Evolutionary conservation across 2,113 vertebrate species (phyloP).

Genomic region (Nestor notabilis): DNA sequence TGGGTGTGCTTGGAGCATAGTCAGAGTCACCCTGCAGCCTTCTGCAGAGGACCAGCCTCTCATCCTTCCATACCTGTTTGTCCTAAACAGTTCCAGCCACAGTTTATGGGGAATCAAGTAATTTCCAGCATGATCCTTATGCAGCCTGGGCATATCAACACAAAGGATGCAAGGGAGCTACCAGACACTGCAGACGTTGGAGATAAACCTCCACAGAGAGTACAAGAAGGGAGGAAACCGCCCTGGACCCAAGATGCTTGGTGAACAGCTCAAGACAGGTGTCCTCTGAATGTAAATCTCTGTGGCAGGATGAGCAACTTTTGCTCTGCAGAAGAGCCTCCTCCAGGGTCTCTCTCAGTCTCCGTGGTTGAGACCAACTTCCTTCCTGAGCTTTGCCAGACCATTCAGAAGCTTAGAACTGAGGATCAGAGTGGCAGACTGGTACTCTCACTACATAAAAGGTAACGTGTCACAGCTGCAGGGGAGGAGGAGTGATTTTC

Average conservation of each 20-base stretch:
- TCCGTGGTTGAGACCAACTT: not conserved
- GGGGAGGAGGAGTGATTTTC: not conserved
- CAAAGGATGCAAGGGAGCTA: not conserved
- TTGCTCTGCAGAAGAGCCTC: not conserved
- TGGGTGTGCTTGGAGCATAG: not conserved
- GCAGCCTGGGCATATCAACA: not conserved
- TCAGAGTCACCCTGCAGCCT: not conserved
- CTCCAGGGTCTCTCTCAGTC: not conserved
- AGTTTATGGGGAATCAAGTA: not conserved
- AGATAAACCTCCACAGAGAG: not conserved
- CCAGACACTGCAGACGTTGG: not conserved
- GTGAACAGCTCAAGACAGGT: not conserved
- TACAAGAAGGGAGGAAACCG: not conserved
- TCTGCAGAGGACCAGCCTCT: not conserved
- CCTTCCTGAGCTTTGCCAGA: not conserved
- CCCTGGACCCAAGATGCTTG: not conserved
- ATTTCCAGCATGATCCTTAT: not conserved
- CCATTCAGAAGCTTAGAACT: not conserved
- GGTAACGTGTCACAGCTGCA: not conserved
- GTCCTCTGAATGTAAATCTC: not conserved
- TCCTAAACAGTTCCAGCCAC: not conserved
- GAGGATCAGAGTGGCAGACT: not conserved
- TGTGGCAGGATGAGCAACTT: not conserved
- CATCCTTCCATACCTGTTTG: not conserved
- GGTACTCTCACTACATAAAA: not conserved